Conservation (phyloP, 2,888 invertebrate genomes). For the Acanthosoma haemorrhoidale region DNA sequence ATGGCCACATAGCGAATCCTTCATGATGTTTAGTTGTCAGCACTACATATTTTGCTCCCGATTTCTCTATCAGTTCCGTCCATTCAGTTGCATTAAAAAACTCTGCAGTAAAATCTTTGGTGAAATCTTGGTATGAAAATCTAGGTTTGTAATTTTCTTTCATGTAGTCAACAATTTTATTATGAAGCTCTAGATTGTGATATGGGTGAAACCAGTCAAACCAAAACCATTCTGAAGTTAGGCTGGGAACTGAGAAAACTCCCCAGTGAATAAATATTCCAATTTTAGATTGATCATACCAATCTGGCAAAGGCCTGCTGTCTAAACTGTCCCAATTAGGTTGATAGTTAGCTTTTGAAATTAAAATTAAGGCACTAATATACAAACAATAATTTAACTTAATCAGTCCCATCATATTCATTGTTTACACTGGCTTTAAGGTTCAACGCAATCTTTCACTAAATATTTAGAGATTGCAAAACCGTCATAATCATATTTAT, state of each 20-base stretch:
- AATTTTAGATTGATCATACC: conserved; percentile 86
- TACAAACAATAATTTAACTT: background rate
- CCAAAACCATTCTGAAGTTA: conserved; percentile 92
- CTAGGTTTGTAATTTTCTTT: conserved; percentile 71
- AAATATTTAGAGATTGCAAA: no score
- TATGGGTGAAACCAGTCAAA: conserved; percentile 58
- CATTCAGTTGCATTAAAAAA: conserved; percentile 80
- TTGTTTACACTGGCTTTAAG: no score
- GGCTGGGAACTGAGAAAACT: conserved; percentile 84
- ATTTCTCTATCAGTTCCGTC: conserved; percentile 72
- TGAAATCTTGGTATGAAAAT: conserved; percentile 90
- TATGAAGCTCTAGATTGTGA: conserved; percentile 4
- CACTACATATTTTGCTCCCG: conserved; percentile 84
- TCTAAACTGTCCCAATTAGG: conserved; percentile 84
- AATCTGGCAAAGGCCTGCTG: conserved; percentile 69
- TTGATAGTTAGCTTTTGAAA: conserved; percentile 48
- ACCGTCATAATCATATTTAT: no score
- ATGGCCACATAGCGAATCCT: conserved; percentile 80
- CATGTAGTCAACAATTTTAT: conserved; percentile 58
- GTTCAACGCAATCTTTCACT: no score
- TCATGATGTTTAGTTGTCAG: conserved; percentile 86
- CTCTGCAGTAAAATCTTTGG: conserved; percentile 79
- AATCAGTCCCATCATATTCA: background rate
- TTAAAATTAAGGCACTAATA: background rate
- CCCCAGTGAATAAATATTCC: conserved; percentile 95